Evolutionary conservation across 92 coral and sea anemone genomes (phyloP).

Genomic region (Epizoanthus ramosus): DNA sequence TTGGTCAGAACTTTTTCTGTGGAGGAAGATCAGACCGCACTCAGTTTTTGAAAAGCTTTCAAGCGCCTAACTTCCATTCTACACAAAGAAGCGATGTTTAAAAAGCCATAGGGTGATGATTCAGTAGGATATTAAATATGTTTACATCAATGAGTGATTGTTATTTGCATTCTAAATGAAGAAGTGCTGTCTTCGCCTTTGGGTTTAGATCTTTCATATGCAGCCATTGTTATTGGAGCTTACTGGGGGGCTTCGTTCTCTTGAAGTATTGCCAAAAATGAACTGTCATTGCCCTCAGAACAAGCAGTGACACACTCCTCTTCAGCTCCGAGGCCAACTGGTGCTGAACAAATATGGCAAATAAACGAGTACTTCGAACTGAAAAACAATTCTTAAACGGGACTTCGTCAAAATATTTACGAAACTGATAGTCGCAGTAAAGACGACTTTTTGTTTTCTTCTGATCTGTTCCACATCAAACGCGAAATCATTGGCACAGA

Average conservation of each 20-base stretch:
- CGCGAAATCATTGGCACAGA: not conserved
- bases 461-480: not conserved
- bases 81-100: slow-evolving; percentile 34
- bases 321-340: not conserved
- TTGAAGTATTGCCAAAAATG: slow-evolving; percentile 10
- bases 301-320: not conserved
- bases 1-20: not conserved
- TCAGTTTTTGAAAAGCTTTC: not conserved
- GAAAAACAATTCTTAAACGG: too few relatives aligned
- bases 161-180: slow-evolving; percentile 7
- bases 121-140: not conserved
- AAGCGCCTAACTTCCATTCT: not conserved
- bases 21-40: not conserved
- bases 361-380: not conserved
- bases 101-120: not conserved
- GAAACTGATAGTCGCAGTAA: not conserved
- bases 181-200: not conserved
- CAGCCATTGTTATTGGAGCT: not conserved
- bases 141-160: slow-evolving; percentile 25
- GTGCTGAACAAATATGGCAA: not conserved
- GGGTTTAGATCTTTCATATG: not conserved
- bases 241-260: not conserved
- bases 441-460: not conserved
- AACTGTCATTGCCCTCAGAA: not conserved
- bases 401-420: not conserved